Base-by-base conservation (phyloP, 2,797 vertebrate genomes). In the Hybognathus amarus region DNA sequence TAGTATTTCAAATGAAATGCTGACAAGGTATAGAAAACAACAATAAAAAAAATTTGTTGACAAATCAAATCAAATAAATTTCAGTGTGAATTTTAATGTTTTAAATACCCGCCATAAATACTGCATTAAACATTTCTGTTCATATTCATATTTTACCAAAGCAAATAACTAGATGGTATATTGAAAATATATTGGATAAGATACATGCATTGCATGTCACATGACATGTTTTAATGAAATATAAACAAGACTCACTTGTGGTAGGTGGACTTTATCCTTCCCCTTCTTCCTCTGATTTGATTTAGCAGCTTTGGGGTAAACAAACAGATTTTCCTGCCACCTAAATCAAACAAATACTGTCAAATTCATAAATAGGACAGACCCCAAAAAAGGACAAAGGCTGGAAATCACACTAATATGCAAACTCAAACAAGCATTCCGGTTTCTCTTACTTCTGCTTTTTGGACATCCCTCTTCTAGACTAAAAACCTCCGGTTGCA, bases 361-460 rank as follows among this genome's bases (percentile, higher is more conserved):
- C 24, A 86, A 24, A 76, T 69, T 61, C 2, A 54, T 33, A 33
- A 18, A 52, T 9, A 63, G 8, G 8, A 4, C 27, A 75, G 20
- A 17, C 42, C 9, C 17, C 8, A 17, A 42, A 61, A 73, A 61
- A 17, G 18, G 2, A 42, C 12, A 2, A 1, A 52, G 20, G 20
- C 10, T 52, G 18, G 3, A 59, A 68, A 64, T 38, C 10, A 56
- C 13, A 24, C 15, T 20, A 27, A 80, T 45, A 24, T 13, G 22
- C 64, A 71, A 75, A 42, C 50, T 22, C 17, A 75, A 18, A 68
- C 4, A 40, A 47, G 6, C 18, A 22, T 33, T 66, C 20, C 2
- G 17, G 50, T 47, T 42, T 69, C 30, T 56, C 84, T 85, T 85
- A 87, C 86, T 71, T 87, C 77, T 87, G 83, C 67, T 87, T 80